Evolutionary conservation across 2,797 vertebrate genomes (phyloP).

Genomic region (Darevskia mixta): DNA sequence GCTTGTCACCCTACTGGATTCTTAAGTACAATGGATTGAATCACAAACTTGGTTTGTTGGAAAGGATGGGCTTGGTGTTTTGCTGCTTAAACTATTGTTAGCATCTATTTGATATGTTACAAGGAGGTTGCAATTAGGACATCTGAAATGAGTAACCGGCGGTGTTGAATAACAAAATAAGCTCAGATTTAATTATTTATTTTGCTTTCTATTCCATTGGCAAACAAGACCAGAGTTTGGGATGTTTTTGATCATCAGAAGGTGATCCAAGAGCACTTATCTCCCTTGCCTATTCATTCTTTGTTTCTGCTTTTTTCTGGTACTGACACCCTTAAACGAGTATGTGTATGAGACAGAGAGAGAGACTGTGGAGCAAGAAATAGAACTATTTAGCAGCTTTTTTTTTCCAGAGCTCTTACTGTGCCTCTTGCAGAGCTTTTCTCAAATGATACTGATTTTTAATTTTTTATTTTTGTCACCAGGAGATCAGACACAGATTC

Average conservation of each 20-base stretch:
- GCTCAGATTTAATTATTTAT: not conserved
- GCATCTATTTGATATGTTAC: slow-evolving; percentile 18
- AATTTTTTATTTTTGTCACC: not conserved
- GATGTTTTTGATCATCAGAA: not conserved
- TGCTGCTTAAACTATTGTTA: slow-evolving; percentile 6
- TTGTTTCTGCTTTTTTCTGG: not conserved
- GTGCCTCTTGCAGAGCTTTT: not conserved
- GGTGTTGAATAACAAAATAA: slow-evolving; percentile 3
- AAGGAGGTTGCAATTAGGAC: slow-evolving; percentile 7
- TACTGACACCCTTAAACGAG: not conserved
- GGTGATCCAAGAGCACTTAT: not conserved
- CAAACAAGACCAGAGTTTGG: slow-evolving; percentile 1
- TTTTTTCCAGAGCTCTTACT: not conserved
- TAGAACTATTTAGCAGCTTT: not conserved
- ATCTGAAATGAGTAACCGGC: not conserved
- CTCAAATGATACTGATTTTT: not conserved
- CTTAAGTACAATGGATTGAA: not conserved
- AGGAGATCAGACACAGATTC: not conserved
- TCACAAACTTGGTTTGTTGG: slow-evolving; percentile 8
- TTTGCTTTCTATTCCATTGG: not conserved
- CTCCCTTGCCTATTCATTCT: not conserved
- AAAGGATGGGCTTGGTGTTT: slow-evolving; percentile 3
- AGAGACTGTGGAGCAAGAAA: not conserved
- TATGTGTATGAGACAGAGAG: not conserved
- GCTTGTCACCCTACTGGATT: not conserved